These are phyloP conservation scores for Aphyosemion australe DNA, from an alignment of 2,113 vertebrate genomes.

Conservation along the genomic window DNA sequence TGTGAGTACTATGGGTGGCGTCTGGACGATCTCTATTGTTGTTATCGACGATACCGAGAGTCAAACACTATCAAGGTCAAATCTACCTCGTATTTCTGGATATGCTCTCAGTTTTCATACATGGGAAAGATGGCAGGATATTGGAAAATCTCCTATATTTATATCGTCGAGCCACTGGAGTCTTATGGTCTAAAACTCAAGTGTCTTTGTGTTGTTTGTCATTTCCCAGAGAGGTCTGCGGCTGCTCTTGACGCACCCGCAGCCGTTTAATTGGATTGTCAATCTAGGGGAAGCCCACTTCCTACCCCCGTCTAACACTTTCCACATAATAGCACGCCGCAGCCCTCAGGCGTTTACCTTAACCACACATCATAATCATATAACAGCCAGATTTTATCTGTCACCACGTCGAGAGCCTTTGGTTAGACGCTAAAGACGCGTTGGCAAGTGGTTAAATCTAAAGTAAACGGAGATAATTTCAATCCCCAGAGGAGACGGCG, in stretches of 20 bases:
- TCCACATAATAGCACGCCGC: slow-evolving; percentile 26
- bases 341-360: slow-evolving; percentile 54
- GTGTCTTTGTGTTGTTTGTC: slow-evolving; percentile 42
- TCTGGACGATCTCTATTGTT: not conserved
- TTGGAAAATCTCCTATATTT: not conserved
- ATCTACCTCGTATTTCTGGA: slow-evolving; percentile 20
- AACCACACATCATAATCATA: slow-evolving; percentile 59
- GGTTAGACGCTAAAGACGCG: slow-evolving; percentile 32
- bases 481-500: slow-evolving; percentile 6
- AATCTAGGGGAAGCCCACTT: slow-evolving; percentile 61
- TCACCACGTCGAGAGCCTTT: slow-evolving; percentile 22
- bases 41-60: slow-evolving; percentile 10
- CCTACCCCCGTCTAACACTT: slow-evolving; percentile 50
- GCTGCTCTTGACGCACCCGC: slow-evolving; percentile 47
- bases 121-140: slow-evolving; percentile 1
- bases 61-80: slow-evolving; percentile 45
- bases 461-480: slow-evolving; percentile 18
- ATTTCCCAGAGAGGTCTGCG: slow-evolving; percentile 52
- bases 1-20: not conserved
- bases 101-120: slow-evolving; percentile 27
- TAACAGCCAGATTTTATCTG: slow-evolving; percentile 55
- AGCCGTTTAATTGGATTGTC: slow-evolving; percentile 76
- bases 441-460: slow-evolving; percentile 38
- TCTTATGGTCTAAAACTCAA: slow-evolving; percentile 9
- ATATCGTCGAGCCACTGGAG: not conserved